Evolutionary conservation across 1,140 invertebrate species (phyloP), one percentile per base, ranked within the genome.

Genomic region (Dreissena rostriformis): DNA sequence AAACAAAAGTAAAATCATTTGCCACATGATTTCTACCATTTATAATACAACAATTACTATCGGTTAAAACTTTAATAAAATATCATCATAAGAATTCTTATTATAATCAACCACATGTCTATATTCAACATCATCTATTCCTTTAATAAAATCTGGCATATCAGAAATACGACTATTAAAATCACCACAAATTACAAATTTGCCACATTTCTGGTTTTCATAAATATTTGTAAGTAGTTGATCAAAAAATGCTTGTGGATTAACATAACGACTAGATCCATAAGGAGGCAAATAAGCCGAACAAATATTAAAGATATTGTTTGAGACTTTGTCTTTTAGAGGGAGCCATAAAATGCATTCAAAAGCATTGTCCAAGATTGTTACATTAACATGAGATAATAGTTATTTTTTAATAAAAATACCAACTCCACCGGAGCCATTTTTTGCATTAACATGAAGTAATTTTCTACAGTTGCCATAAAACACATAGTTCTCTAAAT

Each of bases 131-230:
- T 70, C 15, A 70, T 70, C 67, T 39, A 39, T 22, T 10, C 67
- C 67, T 70, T 70, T 7, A 19, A 70, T 70, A 70, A 70, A 70
- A 70, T 70, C 67, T 70, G 67, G 24, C 24, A 70, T 70, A 39
- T 70, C 28, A 15, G 67, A 29, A 28, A 28, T 70, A 19, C 67
- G 24, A 19, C 14, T 14, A 39, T 70, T 70, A 70, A 70, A 70
- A 22, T 39, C 67, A 49, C 67, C 67, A 22, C 14, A 12, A 39
- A 70, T 70, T 39, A 39, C 39, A 39, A 39, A 5, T 70, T 70
- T 29, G 29, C 67, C 67, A 39, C 6, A 22, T 1, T 29, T 70
- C 24, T 70, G 67, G 51, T 39, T 12, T 39, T 70, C 67, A 39
- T 70, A 39, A 11, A 70, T 22, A 70, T 70, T 70, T 19, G 14